Evolutionary conservation across 2,797 vertebrate genomes (phyloP), one percentile per base, ranked within the genome.

Genomic region (Lepilemur ruficaudatus): DNA sequence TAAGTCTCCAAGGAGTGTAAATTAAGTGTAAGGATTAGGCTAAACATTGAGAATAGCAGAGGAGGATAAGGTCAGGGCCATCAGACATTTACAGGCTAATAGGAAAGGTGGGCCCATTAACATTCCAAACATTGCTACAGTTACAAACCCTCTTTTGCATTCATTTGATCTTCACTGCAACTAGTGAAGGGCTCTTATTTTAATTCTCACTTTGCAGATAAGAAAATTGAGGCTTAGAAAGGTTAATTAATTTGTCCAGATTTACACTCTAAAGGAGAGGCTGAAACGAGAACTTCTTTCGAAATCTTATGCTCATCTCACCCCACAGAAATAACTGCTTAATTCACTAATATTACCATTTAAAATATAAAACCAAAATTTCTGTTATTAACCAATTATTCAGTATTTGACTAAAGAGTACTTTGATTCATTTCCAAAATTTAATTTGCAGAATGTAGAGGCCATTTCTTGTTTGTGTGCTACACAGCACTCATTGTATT

Each of bases 181-280:
- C 32, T 46, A 84, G 18, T 35, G 46, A 76, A 88, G 46, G 88
- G 46, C 30, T 84, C 57, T 93, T 69, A 79, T 22, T 88, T 93
- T 93, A 76, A 91, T 69, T 94, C 22, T 91, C 35, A 76, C 38
- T 84, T 52, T 85, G 28, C 14, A 70, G 59, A 46, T 70, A 96
- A 88, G n/a, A 41, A 73, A 94, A 93, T 63, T 84, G 59, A 63
- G 38, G 15, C 28, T 85, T 7, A 57, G 32, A 75, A 76, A 85
- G n/a, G 48, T 87, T 90, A 93, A 96, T 92, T 80, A 85, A 85
- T 84, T 82, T 81, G 15, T 89, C 52, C 73, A 93, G 50, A 91
- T 91, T 75, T 73, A 41, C 15, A 69, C 18, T 80, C n/a, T 59
- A 65, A 91, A 80, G n/a, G 32, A 55, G 15, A 81, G 12, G 20